phyloP scores from a whole-genome alignment of 2,113 vertebrate species.

The Microcebus tavaratra region DNA sequence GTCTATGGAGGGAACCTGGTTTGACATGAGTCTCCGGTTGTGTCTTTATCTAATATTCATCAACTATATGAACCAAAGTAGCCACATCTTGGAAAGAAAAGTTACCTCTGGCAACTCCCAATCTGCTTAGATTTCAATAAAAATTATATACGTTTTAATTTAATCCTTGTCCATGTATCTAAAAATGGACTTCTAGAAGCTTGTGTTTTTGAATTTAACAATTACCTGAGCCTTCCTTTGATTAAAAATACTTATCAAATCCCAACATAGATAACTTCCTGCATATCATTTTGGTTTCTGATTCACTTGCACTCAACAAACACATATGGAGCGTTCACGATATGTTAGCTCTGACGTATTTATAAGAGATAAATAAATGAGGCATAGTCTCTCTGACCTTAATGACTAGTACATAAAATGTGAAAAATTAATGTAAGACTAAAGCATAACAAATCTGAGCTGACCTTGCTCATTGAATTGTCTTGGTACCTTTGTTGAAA shows the following conservation, averaged over 20 bases:
- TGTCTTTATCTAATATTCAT: constrained; percentile 31
- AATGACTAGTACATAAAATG: not conserved
- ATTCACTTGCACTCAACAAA: not conserved
- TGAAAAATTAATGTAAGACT: not conserved
- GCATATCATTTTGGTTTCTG: not conserved
- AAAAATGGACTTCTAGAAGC: not conserved
- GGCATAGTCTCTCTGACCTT: not conserved
- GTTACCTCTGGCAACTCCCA: not conserved
- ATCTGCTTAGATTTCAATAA: constrained; percentile 13
- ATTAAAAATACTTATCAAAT: constrained; percentile 11
- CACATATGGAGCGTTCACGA: too few species aligned
- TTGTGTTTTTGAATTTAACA: constrained; percentile 1
- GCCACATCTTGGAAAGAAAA: not conserved
- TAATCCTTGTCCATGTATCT: not conserved
- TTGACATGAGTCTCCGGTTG: not conserved
- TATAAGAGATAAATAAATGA: not conserved
- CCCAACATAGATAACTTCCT: not conserved
- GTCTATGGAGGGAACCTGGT: not conserved
- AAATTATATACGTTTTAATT: not conserved
- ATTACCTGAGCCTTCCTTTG: not conserved
- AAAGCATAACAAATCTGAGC: not conserved
- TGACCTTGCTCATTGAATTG: not conserved
- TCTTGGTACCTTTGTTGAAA: not conserved
- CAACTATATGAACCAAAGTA: not conserved
- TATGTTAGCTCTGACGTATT: not conserved